These are phyloP conservation scores for Hanleya hanleyi DNA, from an alignment of 2,888 invertebrate species.

Conservation along the genomic window DNA sequence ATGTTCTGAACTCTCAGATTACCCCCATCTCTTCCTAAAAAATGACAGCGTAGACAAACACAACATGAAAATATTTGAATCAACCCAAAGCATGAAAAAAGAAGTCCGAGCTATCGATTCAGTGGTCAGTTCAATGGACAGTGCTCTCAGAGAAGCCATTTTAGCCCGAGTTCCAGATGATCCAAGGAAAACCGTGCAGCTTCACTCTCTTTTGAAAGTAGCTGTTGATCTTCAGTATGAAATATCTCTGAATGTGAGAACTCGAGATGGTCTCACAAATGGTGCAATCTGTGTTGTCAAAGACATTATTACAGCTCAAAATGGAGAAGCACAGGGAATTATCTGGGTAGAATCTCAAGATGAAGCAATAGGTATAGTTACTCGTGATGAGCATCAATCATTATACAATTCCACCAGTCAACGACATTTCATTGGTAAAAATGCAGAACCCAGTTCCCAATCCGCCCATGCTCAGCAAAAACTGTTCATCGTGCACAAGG, in stretches of 20 bases:
- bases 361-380: not conserved
- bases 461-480: slow-evolving; percentile 25
- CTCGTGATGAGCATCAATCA: not conserved
- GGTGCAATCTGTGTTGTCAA: not conserved
- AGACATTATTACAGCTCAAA: not conserved
- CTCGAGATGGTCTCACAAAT: slow-evolving; percentile 8
- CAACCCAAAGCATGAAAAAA: not conserved
- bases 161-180: not conserved
- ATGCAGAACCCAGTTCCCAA: slow-evolving; percentile 29
- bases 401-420: not conserved
- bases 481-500: slow-evolving; percentile 35
- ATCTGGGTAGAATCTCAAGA: not conserved
- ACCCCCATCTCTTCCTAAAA: not conserved
- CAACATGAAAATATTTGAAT: not conserved
- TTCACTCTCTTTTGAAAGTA: not conserved
- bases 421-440: slow-evolving; percentile 12
- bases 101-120: not conserved
- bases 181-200: slow-evolving; percentile 11
- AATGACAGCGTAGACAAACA: not conserved
- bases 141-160: not conserved
- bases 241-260: not conserved
- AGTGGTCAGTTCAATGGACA: not conserved
- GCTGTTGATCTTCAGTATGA: not conserved
- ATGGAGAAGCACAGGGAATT: not conserved
- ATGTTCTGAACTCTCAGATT: not conserved